Evolutionary conservation across 1,140 invertebrate genomes (phyloP), one percentile per base, ranked within the genome.

Genomic region (Calliopsis andreniformis): DNA sequence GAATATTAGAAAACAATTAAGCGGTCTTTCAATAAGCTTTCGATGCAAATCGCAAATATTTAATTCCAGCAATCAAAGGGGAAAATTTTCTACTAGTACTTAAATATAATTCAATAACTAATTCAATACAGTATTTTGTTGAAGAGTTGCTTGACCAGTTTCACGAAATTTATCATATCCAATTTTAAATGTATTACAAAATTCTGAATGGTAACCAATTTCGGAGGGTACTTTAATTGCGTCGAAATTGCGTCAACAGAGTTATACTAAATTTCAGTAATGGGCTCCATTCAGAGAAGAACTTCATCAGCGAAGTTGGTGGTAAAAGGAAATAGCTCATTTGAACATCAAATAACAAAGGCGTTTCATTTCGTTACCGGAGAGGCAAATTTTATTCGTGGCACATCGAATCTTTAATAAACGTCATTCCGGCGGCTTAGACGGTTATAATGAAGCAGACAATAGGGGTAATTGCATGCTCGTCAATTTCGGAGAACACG

Each of bases 371-470:
- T 35, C 16, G 2, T 73, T 30, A 8, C 2, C 4, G 14, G 20
- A 16, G 25, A 8, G 23, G 8, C 12, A 39, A 16, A 32, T 45
- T 56, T 32, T 20, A 58, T 58, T 67, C 7, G 12, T 0, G 8
- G 12, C 35, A 25, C 14, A n/a, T 76, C 51, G 55, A 30, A 49
- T 47, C 61, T 59, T 72, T 72, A 80, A 79, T 77, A 5, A 70
- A 55, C 45, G 28, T 7, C 67, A 20, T 55, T 70, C n/a, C 49
- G 10, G 42, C 68, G 43, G 73, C 76, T 77, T 70, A 69, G 43
- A 43, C 64, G 28, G 64, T 69, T 66, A 73, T 80, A 83, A 78
- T 80, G 71, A 78, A 78, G 47, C 78, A 66, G 82, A 80, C 72
- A 80, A 77, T 75, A 45, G 39, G 59, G 42, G 53, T 78, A 84